phyloP scores from a whole-genome alignment of 2,888 invertebrate species.

The Drosophila nr. perissopoda region DNA sequence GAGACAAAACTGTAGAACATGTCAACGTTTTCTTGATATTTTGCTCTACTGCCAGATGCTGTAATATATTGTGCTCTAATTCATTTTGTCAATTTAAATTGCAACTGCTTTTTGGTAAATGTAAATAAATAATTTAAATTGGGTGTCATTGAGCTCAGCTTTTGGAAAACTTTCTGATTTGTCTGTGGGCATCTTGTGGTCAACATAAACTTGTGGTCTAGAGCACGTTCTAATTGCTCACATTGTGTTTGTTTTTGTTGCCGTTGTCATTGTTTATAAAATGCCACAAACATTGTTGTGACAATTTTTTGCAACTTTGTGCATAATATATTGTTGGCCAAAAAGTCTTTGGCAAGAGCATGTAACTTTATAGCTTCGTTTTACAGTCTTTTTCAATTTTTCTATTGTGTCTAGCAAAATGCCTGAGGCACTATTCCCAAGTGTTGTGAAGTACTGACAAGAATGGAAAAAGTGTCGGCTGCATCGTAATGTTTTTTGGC shows the following conservation, averaged over 20 bases:
- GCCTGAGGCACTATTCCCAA: conserved; percentile 32
- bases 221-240: not conserved
- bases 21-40: conserved; percentile 9
- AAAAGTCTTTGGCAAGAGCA: conserved; percentile 34
- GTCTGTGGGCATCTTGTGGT: not conserved
- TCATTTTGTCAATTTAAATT: conserved; percentile 51
- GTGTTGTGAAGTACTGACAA: not conserved
- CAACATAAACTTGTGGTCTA: not conserved
- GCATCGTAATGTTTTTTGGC: conserved; percentile 30
- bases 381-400: conserved; percentile 17
- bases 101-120: conserved; percentile 16
- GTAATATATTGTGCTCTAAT: conserved; percentile 57
- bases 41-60: conserved; percentile 4
- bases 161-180: not conserved
- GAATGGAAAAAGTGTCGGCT: conserved; percentile 25
- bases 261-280: conserved; percentile 20
- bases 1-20: conserved; percentile 7
- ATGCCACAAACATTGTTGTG: conserved; percentile 39
- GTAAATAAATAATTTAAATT: not conserved
- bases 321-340: conserved; percentile 59
- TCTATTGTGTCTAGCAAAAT: conserved; percentile 30
- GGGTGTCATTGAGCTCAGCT: not conserved
- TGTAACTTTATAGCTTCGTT: conserved; percentile 54
- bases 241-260: conserved; percentile 5
- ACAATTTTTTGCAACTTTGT: conserved; percentile 47